Percentiles rank a stretch among this genome's conserved stretches.
phyloP scores from a whole-genome alignment of 2,888 invertebrate species.

The Eudemis profundana region DNA sequence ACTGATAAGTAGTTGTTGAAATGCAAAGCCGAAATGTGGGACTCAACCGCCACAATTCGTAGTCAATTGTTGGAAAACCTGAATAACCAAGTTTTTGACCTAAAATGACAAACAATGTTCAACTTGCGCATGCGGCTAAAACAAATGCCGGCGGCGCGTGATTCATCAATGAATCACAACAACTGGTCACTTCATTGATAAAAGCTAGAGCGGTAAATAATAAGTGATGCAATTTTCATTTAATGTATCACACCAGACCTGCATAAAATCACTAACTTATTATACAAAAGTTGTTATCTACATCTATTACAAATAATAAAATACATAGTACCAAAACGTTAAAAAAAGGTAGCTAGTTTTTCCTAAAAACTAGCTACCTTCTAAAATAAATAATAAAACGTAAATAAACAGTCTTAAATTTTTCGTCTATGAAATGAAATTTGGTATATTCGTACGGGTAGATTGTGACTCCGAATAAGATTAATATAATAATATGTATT shows the following conservation, averaged over 20 bases:
- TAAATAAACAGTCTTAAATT: not conserved
- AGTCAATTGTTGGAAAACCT: slow-evolving; percentile 4
- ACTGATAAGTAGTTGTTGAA: too few species aligned
- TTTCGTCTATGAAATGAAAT: not conserved
- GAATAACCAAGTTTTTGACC: slow-evolving; percentile 14
- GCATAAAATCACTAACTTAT: too few species aligned
- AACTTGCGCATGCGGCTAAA: slow-evolving; percentile 4
- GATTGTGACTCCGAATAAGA: too few species aligned
- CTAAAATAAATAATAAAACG: too few species aligned
- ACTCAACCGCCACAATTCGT: not conserved
- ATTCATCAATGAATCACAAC: slow-evolving; percentile 38
- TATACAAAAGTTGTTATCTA: too few species aligned
- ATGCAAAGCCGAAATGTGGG: too few species aligned
- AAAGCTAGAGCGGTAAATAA: slow-evolving; percentile 7
- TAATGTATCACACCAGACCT: not conserved
- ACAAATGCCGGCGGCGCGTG: slow-evolving; percentile 17
- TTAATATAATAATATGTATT: too few species aligned
- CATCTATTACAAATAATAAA: too few species aligned
- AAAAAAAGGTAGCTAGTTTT: too few species aligned
- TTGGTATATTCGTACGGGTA: too few species aligned
- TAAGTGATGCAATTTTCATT: not conserved
- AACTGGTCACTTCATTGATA: slow-evolving; percentile 28
- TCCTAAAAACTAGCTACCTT: too few species aligned
- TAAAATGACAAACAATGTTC: slow-evolving; percentile 12
- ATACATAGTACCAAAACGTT: too few species aligned